Base-by-base conservation (phyloP, 2,113 vertebrate species). In the Heterotis niloticus region DNA sequence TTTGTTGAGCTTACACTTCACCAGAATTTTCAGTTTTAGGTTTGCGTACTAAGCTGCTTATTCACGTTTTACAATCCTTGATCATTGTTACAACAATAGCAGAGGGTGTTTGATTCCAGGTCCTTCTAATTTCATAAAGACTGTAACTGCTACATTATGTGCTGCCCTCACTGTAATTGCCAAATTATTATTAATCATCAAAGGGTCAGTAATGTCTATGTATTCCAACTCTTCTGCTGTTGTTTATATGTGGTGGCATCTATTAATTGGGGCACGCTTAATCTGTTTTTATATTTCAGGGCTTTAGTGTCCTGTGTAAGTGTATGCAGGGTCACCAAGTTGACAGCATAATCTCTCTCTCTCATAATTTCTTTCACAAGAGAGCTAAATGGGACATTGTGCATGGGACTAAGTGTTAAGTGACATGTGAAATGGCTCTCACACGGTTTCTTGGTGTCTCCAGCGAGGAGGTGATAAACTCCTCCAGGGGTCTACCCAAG, bases 371-470 rank as follows among this genome's bases (percentile, higher is more conserved):
- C 29, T 1, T 59, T 0, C 76, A 20, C 65, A 24, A 29, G 34
- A 18, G 54, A 29, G 51, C 56, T 68, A 7, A 10, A 11, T 28
- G 34, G 54, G 10, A 28, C 16, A 11, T 44, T 70, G 57, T 70
- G 26, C 57, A 12, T 70, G 54, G 67, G 7, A 78, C 24, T 34
- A 11, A 52, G 20, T 78, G 56, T 68, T 54, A 44, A 44, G 34
- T 56, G 67, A 23, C 20, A 20, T 28, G 29, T 78, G 66, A 78
- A 70, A 78, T 14, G 10, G n/a, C 69, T 34, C 51, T 57, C 28
- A n/a, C 20, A 24, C 51, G 26, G 29, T 28, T 57, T 67, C 10
- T 9, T n/a, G 52, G 12, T 23, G 56, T 28, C 23, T 60, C 20
- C 60, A 70, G 12, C n/a, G 29, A 69, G 67, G 12, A 24, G 20